phyloP scores from a whole-genome alignment of 1,140 invertebrate genomes.

The Drosophila teissieri region DNA sequence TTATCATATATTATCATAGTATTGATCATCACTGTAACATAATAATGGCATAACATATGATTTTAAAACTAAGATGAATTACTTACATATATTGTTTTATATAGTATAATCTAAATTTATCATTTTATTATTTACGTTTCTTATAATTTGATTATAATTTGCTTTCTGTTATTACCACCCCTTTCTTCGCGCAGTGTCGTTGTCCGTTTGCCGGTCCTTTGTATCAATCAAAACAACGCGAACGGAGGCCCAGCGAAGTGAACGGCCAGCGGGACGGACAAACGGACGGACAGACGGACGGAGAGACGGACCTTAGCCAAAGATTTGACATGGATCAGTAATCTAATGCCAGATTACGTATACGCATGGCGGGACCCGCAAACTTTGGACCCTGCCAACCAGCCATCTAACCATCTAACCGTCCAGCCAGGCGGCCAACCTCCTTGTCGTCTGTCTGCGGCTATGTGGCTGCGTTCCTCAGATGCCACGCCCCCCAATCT shows the following conservation, averaged over 20 bases:
- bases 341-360: slow-evolving; percentile 85
- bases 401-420: background rate
- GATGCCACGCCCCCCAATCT: slow-evolving; percentile 27
- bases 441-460: slow-evolving; percentile 26
- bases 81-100: too few relatives aligned
- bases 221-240: slow-evolving; percentile 82
- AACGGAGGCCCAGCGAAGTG: slow-evolving; percentile 19
- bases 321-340: slow-evolving; percentile 85
- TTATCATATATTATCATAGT: too few relatives aligned
- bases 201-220: slow-evolving; percentile 20
- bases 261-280: slow-evolving; percentile 7
- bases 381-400: slow-evolving; percentile 41
- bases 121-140: too few relatives aligned
- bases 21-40: too few relatives aligned
- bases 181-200: slow-evolving; percentile 7
- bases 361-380: slow-evolving; percentile 77
- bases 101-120: too few relatives aligned
- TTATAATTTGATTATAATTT: too few relatives aligned
- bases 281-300: background rate
- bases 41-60: too few relatives aligned
- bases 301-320: slow-evolving; percentile 73
- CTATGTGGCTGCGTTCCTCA: slow-evolving; percentile 43
- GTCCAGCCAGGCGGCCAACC: background rate
- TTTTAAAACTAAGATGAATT: too few relatives aligned
- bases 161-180: background rate